phyloP scores from a whole-genome alignment of 2,797 vertebrate species.

The Falco columbarius region DNA sequence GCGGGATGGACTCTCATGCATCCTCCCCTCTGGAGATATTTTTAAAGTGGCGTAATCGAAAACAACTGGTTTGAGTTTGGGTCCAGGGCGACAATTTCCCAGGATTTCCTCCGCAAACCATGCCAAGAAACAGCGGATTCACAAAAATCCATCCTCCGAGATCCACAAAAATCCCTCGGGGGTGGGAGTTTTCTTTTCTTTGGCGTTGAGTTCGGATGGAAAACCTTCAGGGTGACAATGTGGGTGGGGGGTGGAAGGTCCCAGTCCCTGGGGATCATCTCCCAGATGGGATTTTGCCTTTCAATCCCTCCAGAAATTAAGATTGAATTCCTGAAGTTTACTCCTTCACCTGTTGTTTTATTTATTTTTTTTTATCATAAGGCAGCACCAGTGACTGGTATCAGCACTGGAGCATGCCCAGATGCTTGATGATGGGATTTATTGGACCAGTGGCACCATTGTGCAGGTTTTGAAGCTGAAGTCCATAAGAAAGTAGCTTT shows the following conservation, averaged over 20 bases:
- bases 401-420: accelerated
- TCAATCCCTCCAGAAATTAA: neutral
- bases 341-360: no score
- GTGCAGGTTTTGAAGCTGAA: neutral
- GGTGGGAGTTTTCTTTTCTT: neutral
- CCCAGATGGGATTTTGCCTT: neutral
- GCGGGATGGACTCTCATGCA: neutral
- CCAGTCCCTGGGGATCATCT: accelerated
- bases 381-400: neutral
- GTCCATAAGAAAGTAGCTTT: neutral
- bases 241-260: neutral
- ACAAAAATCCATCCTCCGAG: accelerated
- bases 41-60: neutral
- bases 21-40: neutral
- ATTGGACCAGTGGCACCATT: accelerated
- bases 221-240: accelerated
- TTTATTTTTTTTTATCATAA: neutral
- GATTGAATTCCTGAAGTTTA: neutral
- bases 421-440: neutral
- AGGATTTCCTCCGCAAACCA: neutral
- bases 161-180: neutral
- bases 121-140: neutral
- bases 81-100: neutral
- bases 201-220: accelerated
- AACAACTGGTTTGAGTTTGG: neutral